A percentile compares a stretch with the other conserved stretches of the same genome.
Evolutionary conservation across 2,797 vertebrate species (phyloP).

Genomic region (Microctenopoma stevenorrisi): DNA sequence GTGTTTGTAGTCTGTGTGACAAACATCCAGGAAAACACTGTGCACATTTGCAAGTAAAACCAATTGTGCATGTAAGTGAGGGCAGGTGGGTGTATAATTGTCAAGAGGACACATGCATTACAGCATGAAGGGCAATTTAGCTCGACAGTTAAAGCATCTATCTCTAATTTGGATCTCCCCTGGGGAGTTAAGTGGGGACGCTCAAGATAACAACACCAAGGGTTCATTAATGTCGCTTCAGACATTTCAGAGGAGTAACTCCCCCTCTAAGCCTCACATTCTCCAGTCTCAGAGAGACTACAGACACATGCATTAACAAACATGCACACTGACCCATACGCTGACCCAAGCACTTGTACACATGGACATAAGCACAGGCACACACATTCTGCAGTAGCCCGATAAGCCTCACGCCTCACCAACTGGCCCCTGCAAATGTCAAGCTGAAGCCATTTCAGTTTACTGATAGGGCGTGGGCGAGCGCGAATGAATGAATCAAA

Average conservation of each 20-base stretch:
- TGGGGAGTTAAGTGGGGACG: slow-evolving; percentile 65
- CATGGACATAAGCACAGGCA: slow-evolving; percentile 15
- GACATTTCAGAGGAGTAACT: slow-evolving; percentile 56
- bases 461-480: slow-evolving; percentile 57
- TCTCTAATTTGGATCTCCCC: slow-evolving; percentile 71
- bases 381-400: slow-evolving; percentile 49
- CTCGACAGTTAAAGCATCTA: slow-evolving; percentile 61
- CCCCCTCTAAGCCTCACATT: slow-evolving; percentile 26
- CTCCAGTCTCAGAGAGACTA: slow-evolving; percentile 43
- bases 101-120: slow-evolving; percentile 47
- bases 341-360: slow-evolving; percentile 29
- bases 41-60: slow-evolving; percentile 15
- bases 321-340: slow-evolving; percentile 29
- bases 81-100: slow-evolving; percentile 41
- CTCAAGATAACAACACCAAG: slow-evolving; percentile 73
- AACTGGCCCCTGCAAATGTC: slow-evolving; percentile 77
- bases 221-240: slow-evolving; percentile 73
- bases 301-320: slow-evolving; percentile 33
- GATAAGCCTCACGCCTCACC: slow-evolving; percentile 71
- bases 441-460: slow-evolving; percentile 59
- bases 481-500: slow-evolving; percentile 55
- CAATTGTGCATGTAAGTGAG: slow-evolving; percentile 28
- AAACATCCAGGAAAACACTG: slow-evolving; percentile 8
- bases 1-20: slow-evolving; percentile 3
- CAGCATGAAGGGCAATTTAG: slow-evolving; percentile 65